Evolutionary conservation across 2,888 invertebrate genomes (phyloP).

Genomic region (Spatulosminthurus flaviceps): DNA sequence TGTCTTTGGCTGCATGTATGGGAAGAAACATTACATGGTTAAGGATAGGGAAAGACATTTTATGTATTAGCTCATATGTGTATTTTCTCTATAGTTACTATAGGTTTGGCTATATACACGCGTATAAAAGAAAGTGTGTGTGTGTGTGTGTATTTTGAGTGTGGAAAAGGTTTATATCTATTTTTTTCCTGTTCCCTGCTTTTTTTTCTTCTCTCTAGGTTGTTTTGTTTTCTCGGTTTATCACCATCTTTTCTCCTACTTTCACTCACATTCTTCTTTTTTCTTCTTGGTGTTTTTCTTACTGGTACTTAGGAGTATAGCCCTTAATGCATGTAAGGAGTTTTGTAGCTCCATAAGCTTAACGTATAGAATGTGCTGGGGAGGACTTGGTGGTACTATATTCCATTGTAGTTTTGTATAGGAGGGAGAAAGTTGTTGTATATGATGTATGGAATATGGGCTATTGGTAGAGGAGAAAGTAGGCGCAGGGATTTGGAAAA

Average conservation of each 20-base stretch:
- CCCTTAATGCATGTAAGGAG: no score
- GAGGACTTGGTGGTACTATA: no score
- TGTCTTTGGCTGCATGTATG: background rate
- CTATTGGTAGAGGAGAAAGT: background rate
- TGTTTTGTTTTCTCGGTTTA: background rate
- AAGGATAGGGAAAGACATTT: no score
- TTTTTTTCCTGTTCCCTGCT: background rate
- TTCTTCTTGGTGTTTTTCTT: background rate
- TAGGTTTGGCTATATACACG: background rate
- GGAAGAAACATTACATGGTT: background rate
- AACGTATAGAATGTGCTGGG: no score
- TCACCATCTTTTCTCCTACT: constrained; percentile 6
- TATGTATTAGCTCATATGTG: no score
- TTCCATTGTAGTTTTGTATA: no score
- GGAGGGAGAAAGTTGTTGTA: background rate
- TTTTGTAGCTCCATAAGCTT: no score
- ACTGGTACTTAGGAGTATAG: no score
- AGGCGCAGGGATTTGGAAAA: constrained; percentile 41
- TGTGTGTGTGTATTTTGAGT: no score
- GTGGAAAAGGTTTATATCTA: background rate
- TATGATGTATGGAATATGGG: background rate
- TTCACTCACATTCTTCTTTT: background rate
- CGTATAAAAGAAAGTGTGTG: no score
- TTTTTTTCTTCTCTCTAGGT: background rate
- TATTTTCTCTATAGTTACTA: background rate